A percentile compares a stretch with the other conserved stretches of the same genome.
Evolutionary conservation across 1,140 invertebrate genomes (phyloP).

Genomic region (Mactra quadrangularis): DNA sequence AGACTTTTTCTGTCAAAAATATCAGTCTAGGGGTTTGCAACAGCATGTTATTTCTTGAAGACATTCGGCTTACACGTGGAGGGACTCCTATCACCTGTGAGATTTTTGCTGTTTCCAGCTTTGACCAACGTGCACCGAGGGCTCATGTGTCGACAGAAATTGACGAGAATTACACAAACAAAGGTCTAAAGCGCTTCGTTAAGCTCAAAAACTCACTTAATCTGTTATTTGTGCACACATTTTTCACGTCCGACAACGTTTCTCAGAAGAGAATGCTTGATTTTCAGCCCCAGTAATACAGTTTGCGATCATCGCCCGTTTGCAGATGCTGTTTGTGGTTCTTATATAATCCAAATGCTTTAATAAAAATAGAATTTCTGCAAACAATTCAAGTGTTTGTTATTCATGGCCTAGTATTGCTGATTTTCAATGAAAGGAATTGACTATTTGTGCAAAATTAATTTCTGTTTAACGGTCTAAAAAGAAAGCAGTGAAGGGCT

Average conservation of each 20-base stretch:
- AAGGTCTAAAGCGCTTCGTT: conserved; percentile 1
- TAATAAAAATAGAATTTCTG: conserved; percentile 54
- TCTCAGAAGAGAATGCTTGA: conserved; percentile 9
- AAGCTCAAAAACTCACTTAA: conserved; percentile 14
- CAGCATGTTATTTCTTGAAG: conserved; percentile 16
- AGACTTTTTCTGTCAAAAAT: too few relatives aligned
- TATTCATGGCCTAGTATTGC: conserved; percentile 63
- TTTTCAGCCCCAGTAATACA: neutral
- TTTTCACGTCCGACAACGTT: conserved; percentile 24
- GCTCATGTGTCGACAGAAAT: conserved; percentile 6
- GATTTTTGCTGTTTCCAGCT: conserved; percentile 9
- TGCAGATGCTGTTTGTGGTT: conserved; percentile 38
- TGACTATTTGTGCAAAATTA: conserved; percentile 64
- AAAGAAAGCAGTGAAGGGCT: conserved; percentile 26
- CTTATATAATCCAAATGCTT: conserved; percentile 33
- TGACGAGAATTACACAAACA: conserved; percentile 6
- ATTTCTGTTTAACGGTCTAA: conserved; percentile 62
- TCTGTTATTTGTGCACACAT: conserved; percentile 32
- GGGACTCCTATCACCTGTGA: conserved; percentile 27
- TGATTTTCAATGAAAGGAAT: conserved; percentile 62
- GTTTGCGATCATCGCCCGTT: conserved; percentile 13
- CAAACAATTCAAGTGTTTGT: conserved; percentile 65
- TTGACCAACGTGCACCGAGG: conserved; percentile 6
- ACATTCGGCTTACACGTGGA: conserved; percentile 22
- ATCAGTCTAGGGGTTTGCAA: too few relatives aligned